phyloP scores from a whole-genome alignment of 1,140 invertebrate genomes.

The Macrobrachium nipponense region DNA sequence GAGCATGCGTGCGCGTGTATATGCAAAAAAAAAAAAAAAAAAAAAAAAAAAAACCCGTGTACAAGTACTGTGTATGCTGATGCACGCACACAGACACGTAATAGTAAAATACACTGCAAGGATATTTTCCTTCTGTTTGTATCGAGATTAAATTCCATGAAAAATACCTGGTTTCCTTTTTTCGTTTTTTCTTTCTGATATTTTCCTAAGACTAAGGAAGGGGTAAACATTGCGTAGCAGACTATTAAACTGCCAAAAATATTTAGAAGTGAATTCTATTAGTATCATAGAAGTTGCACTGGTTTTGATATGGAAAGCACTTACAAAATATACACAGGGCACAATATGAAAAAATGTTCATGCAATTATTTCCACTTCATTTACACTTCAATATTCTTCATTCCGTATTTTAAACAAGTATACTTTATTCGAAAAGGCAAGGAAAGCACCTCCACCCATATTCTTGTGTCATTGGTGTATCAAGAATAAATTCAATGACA shows the following conservation, averaged over 20 bases:
- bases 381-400: slow-evolving; percentile 26
- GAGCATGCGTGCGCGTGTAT: too few relatives aligned
- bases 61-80: too few relatives aligned
- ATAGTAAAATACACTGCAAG: too few relatives aligned
- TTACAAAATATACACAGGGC: slow-evolving; percentile 55
- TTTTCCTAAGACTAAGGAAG: background rate
- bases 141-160: too few relatives aligned
- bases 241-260: slow-evolving; percentile 17
- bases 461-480: slow-evolving; percentile 23
- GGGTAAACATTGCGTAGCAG: background rate
- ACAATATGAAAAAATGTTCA: slow-evolving; percentile 19
- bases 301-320: slow-evolving; percentile 57
- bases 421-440: slow-evolving; percentile 40
- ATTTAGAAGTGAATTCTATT: background rate
- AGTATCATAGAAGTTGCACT: slow-evolving; percentile 24
- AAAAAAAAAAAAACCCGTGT: too few relatives aligned
- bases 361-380: background rate
- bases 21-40: too few relatives aligned
- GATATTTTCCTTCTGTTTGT: too few relatives aligned
- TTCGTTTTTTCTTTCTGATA: too few relatives aligned
- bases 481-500: background rate
- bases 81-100: too few relatives aligned
- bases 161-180: too few relatives aligned
- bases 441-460: slow-evolving; percentile 48
- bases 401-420: slow-evolving; percentile 13